phyloP scores from a whole-genome alignment of 2,888 invertebrate species.

The Pinctada fucata region DNA sequence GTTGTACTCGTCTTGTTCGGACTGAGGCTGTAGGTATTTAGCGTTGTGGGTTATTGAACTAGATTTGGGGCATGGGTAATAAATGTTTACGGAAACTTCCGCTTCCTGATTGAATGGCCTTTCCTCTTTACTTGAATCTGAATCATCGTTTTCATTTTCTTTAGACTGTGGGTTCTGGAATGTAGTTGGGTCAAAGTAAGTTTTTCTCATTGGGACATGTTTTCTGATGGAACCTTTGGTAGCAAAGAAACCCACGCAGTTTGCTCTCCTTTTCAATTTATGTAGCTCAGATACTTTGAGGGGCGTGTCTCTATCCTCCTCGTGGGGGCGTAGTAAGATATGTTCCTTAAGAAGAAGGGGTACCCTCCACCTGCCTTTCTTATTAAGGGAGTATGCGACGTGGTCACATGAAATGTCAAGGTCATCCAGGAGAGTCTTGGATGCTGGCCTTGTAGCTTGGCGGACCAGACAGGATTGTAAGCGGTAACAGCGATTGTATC shows the following conservation, averaged over 20 bases:
- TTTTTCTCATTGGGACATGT: slow-evolving; percentile 30
- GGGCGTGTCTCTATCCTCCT: slow-evolving; percentile 45
- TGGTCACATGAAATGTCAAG: slow-evolving; percentile 35
- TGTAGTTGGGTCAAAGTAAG: slow-evolving; percentile 43
- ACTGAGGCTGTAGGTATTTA: slow-evolving; percentile 44
- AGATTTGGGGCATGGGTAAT: slow-evolving; percentile 47
- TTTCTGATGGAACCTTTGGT: slow-evolving; percentile 32
- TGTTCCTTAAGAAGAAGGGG: slow-evolving; percentile 53
- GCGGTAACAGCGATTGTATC: slow-evolving; percentile 24
- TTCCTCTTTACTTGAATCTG: slow-evolving; percentile 9
- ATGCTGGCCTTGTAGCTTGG: slow-evolving; percentile 1
- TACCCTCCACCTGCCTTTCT: slow-evolving; percentile 61
- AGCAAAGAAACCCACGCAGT: slow-evolving; percentile 44
- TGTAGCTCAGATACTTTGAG: slow-evolving; percentile 52
- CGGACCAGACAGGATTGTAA: slow-evolving; percentile 21
- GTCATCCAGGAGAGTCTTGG: slow-evolving; percentile 19
- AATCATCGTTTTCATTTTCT: not conserved
- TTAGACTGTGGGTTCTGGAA: not conserved
- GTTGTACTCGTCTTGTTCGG: not conserved
- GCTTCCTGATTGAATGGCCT: slow-evolving; percentile 9
- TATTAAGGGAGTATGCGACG: slow-evolving; percentile 62
- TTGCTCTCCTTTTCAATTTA: slow-evolving; percentile 41
- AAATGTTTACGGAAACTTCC: slow-evolving; percentile 47
- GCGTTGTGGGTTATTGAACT: slow-evolving; percentile 53
- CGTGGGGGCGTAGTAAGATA: slow-evolving; percentile 40